Evolutionary conservation across 2,888 invertebrate genomes (phyloP), one percentile per base, ranked within the genome.

Genomic region (Cataglyphis livida): DNA sequence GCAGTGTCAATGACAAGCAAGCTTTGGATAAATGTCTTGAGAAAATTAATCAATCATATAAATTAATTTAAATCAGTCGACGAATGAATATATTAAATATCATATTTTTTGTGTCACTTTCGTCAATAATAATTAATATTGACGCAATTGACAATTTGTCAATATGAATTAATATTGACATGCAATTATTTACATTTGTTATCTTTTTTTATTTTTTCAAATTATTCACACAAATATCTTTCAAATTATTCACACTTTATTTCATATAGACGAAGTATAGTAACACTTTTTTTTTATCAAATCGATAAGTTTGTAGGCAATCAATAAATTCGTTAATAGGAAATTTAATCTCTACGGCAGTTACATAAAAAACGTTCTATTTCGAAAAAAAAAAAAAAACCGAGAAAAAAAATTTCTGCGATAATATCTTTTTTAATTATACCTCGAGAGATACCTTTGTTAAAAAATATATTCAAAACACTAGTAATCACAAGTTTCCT

Each of bases 1-100:
- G 12, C 18, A 73, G 73, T 44, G 15, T 74, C 44, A 74, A 41
- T 4, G 61, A 25, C 15, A 10, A 61, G n/a, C 41, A 28, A 73
- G 18, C 15, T 1, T 9, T 73, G 18, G 1, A n/a, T 25, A 59
- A 57, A 38, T n/a, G 3, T 44, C 61, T 44, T 44, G 32, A 61
- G 10, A n/a, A 15, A 41, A 61, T 61, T 4, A 51, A n/a, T 7
- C 12, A 4, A 0, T 74, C 15, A 1, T 61, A 2, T 2, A 28
- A 28, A 28, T 28, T 28, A 15, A 2, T 15, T 25, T 6, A 21
- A 9, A 3, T 32, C 44, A 10, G 35, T 25, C 38, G 5, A 15
- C 21, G 25, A 44, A 48, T 41, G 61, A 61, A 61, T 74, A 15
- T 74, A 44, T 5, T 32, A 44, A 28, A 59, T n/a, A 32, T 73